phyloP scores from a whole-genome alignment of 2,888 invertebrate species.

The Drosophila putrida region DNA sequence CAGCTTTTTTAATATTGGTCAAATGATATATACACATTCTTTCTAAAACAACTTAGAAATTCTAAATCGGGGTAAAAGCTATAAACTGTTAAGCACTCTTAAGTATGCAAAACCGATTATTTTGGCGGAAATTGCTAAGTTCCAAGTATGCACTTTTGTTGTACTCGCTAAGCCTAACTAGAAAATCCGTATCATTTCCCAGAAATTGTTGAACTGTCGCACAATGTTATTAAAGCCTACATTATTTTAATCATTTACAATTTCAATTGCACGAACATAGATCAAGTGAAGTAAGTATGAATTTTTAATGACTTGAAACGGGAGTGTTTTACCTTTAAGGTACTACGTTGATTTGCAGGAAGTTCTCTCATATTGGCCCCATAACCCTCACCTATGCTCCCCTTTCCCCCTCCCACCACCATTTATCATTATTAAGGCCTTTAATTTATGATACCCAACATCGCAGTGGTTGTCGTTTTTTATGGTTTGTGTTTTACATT shows the following conservation, averaged over 20 bases:
- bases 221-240: not conserved
- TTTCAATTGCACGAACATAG: conserved; percentile 27
- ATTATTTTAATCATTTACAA: conserved; percentile 1
- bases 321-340: conserved; percentile 38
- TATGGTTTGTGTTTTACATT: conserved; percentile 76
- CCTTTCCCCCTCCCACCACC: not conserved
- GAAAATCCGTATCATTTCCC: too few species aligned
- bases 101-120: too few species aligned
- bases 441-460: conserved; percentile 66
- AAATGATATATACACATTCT: too few species aligned
- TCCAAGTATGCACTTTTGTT: too few species aligned
- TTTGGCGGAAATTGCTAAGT: too few species aligned
- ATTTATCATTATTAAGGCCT: conserved; percentile 78
- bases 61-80: too few species aligned
- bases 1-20: too few species aligned
- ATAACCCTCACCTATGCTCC: too few species aligned
- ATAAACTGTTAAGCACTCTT: too few species aligned
- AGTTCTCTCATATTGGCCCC: conserved; percentile 23
- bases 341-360: conserved; percentile 35
- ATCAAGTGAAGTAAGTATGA: conserved; percentile 7
- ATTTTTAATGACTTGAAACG: not conserved
- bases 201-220: too few species aligned
- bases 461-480: conserved; percentile 66
- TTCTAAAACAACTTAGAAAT: too few species aligned
- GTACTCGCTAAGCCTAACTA: too few species aligned